These are phyloP conservation scores for Chrysomallon squamiferum DNA, from an alignment of 1,140 invertebrate genomes.

Conservation along the genomic window DNA sequence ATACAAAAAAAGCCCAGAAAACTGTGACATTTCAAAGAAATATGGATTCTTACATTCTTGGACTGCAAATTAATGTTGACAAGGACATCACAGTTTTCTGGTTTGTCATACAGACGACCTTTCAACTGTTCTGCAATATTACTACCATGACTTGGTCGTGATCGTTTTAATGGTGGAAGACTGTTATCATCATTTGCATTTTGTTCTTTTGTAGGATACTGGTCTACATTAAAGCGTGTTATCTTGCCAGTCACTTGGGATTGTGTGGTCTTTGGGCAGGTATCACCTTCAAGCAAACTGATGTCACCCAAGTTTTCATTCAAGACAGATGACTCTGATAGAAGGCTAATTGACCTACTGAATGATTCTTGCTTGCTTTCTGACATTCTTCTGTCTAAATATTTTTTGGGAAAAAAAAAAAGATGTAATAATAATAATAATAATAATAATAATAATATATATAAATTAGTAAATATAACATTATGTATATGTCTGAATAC, in stretches of 20 bases:
- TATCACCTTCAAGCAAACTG: conserved; percentile 23
- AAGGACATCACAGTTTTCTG: conserved; percentile 36
- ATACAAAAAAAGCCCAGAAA: no score
- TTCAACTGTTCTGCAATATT: conserved; percentile 24
- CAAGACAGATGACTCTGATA: conserved; percentile 42
- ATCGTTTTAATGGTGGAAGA: no score
- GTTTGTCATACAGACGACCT: conserved; percentile 40
- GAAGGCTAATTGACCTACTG: conserved; percentile 34
- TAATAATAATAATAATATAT: no score
- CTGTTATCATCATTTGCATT: not conserved
- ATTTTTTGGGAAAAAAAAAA: no score
- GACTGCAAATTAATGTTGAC: conserved; percentile 27
- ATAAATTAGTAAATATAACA: not conserved
- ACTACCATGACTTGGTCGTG: no score
- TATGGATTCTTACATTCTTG: not conserved
- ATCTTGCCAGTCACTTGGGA: conserved; percentile 18
- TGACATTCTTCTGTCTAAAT: conserved; percentile 20
- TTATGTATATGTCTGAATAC: no score
- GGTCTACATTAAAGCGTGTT: conserved; percentile 20
- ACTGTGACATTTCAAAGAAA: no score
- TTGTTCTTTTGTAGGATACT: not conserved
- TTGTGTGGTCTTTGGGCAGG: conserved; percentile 15
- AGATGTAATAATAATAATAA: no score
- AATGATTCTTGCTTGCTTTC: conserved; percentile 29
- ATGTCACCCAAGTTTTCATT: conserved; percentile 37